A percentile compares a stretch with the other conserved stretches of the same genome.
phyloP scores from a whole-genome alignment of 2,797 vertebrate species.

The Percopsis omiscomaycus region DNA sequence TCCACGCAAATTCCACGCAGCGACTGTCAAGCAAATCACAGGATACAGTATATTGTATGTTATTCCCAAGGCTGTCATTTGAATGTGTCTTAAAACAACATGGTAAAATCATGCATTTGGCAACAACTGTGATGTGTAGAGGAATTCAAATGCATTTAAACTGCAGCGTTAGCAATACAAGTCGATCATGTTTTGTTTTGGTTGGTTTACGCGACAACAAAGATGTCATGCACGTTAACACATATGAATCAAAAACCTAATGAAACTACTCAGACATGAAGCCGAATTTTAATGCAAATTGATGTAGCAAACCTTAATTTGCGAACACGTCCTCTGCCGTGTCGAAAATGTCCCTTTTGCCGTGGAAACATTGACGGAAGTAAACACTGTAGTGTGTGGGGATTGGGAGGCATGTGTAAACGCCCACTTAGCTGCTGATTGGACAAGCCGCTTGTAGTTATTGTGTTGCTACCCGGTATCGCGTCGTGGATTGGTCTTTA shows the following conservation, averaged over 20 bases:
- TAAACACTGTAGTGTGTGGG: slow-evolving; percentile 49
- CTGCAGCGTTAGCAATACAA: background rate
- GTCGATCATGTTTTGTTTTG: background rate
- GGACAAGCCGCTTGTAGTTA: slow-evolving; percentile 31
- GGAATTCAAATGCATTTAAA: slow-evolving; percentile 15
- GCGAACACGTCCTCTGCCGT: slow-evolving; percentile 24
- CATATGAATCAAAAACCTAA: background rate
- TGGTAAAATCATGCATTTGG: slow-evolving; percentile 4
- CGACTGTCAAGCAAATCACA: too few relatives aligned
- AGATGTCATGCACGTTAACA: slow-evolving; percentile 36
- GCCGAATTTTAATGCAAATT: background rate
- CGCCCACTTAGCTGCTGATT: slow-evolving; percentile 52
- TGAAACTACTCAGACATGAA: rapidly evolving
- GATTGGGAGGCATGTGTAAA: background rate
- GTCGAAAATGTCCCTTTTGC: slow-evolving; percentile 5
- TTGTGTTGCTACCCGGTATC: slow-evolving; percentile 51
- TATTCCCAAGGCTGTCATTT: background rate
- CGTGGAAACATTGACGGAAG: slow-evolving; percentile 72
- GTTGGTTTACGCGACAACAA: background rate
- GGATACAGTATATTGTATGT: too few relatives aligned
- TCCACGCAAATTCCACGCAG: too few relatives aligned
- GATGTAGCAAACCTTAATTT: slow-evolving; percentile 45
- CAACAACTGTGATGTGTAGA: slow-evolving; percentile 23
- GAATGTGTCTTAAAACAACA: background rate
- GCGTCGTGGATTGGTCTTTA: slow-evolving; percentile 41